A percentile compares a stretch with the other conserved stretches of the same genome.
Conservation (phyloP, 2,113 vertebrate genomes). For the Myotis davidii region DNA sequence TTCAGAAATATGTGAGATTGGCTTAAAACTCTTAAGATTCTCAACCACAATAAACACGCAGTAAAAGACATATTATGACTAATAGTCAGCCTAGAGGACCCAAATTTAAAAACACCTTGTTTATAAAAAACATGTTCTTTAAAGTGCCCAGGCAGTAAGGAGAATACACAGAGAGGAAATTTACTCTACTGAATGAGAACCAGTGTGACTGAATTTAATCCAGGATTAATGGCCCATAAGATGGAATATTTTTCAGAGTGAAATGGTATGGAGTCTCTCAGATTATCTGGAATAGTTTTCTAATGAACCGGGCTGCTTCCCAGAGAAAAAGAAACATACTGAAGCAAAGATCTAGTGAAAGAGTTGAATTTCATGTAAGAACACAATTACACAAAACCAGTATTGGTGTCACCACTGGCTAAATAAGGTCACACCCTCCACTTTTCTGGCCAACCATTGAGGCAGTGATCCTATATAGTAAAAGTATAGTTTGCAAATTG, state of each 20-base stretch:
- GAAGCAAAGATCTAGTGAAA: background rate
- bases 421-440: background rate
- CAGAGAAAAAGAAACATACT: background rate
- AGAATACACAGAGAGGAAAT: background rate
- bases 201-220: background rate
- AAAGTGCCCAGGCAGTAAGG: background rate
- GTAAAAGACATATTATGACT: background rate
- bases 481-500: too few species aligned
- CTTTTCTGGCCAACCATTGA: background rate
- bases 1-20: background rate
- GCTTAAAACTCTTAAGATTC: background rate
- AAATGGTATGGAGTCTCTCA: background rate
- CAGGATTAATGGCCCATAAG: background rate
- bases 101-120: background rate
- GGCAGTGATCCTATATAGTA: background rate
- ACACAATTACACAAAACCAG: background rate
- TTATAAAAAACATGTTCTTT: background rate
- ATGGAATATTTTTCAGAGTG: background rate
- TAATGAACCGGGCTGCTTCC: background rate
- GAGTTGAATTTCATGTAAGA: background rate
- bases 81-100: rapidly evolving
- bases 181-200: background rate
- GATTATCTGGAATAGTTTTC: background rate
- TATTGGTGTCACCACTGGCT: background rate
- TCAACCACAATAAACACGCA: background rate